Evolutionary conservation across 2,888 invertebrate genomes (phyloP).

Genomic region (Meliscaeva auricollis): DNA sequence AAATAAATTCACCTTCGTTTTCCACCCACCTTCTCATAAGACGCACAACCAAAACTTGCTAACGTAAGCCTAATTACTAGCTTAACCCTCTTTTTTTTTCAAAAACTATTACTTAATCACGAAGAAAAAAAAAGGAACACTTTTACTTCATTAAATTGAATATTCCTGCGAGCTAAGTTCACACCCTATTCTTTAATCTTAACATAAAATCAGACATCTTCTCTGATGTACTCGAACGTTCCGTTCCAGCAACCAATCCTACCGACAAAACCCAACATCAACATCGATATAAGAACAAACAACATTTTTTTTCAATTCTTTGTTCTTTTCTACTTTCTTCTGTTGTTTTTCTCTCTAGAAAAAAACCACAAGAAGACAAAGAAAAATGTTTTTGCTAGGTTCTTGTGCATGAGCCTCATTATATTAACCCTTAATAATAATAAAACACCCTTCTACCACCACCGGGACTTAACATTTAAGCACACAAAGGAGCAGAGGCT

Average conservation of each 20-base stretch:
- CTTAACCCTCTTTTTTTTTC: neutral
- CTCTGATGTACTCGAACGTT: neutral
- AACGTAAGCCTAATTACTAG: conserved; percentile 30
- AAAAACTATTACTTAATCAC: conserved; percentile 2
- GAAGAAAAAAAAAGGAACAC: neutral
- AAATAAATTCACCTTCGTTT: too few relatives aligned
- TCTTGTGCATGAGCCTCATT: conserved; percentile 53
- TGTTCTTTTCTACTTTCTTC: conserved; percentile 4
- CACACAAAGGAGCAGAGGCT: conserved; percentile 34
- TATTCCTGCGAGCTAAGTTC: neutral
- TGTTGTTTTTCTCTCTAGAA: conserved; percentile 13
- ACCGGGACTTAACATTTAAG: conserved; percentile 47
- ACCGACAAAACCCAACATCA: neutral
- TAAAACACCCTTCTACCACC: conserved; percentile 35
- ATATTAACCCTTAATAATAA: conserved; percentile 58
- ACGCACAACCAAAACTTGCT: conserved; percentile 23
- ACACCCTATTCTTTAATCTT: conserved; percentile 14
- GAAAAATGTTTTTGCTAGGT: conserved; percentile 43
- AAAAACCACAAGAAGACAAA: conserved; percentile 45
- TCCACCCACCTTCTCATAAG: neutral
- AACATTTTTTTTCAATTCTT: conserved; percentile 11
- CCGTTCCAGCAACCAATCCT: neutral
- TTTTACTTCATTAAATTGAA: conserved; percentile 21
- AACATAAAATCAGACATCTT: conserved; percentile 37
- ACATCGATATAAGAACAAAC: conserved; percentile 4